Base-by-base conservation (phyloP, 1,140 invertebrate genomes). In the Apocrypta bakeri region DNA sequence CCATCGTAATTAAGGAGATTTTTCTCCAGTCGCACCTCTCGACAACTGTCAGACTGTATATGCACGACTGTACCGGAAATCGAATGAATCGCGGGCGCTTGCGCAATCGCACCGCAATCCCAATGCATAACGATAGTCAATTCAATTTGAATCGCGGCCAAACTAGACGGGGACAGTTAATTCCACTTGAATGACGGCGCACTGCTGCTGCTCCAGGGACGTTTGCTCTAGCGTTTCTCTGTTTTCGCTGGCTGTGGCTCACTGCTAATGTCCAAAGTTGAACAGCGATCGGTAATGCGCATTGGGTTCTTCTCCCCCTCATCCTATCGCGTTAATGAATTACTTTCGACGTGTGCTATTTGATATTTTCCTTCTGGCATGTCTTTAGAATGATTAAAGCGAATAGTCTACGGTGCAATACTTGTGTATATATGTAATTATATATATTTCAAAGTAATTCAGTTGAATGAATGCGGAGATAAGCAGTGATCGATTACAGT, bases 91-190 rank as follows among this genome's bases (percentile, higher is more conserved):
- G 84, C 37, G 72, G 25, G 48, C 79, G 66, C 33, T 37, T 37
- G 33, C 33, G 48, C 79, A 33, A 73, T 71, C 56, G 66, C 79
- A 73, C 72, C 79, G 69, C 81, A 68, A 82, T 81, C 75, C 74
- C 83, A 29, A 84, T 74, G 85, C 86, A 86, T 87, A 88, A 89
- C 85, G 86, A 88, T 86, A 86, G 85, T 87, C 85, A 83, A 88
- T 89, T 88, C 87, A 89, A 88, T 89, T 88, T 88, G 84, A 88
- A 88, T 88, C 87, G 85, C 73, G 85, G 84, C 86, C 85, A 88
- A 87, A 82, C 84, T 86, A 85, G 85, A 89, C 85, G 81, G 72
- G 85, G 83, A 87, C 86, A 87, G 87, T 89, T 87, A 87, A 88
- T 88, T 88, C 87, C 85, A 84, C 72, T 83, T 85, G 87, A 88